phyloP scores from a whole-genome alignment of 1,140 invertebrate species.

The Bicyclus anynana region DNA sequence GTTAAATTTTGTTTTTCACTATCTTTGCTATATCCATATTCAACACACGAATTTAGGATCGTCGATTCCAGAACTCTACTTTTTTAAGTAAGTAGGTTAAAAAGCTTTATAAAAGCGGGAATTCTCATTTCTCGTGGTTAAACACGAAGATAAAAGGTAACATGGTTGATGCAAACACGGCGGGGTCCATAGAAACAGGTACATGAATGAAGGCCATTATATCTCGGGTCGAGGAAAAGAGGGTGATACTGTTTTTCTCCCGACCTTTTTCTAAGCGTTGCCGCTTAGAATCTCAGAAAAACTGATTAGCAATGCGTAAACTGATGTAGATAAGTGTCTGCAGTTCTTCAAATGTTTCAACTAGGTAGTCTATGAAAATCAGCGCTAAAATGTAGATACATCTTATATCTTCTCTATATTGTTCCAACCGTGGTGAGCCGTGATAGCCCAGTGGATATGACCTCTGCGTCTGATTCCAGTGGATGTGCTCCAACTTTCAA shows the following conservation, averaged over 20 bases:
- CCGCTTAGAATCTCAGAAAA: neutral
- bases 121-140: slow-evolving; percentile 14
- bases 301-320: neutral
- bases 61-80: no score
- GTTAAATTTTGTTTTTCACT: no score
- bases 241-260: slow-evolving; percentile 46
- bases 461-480: no score
- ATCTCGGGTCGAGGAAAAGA: slow-evolving; percentile 41
- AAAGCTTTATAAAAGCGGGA: neutral
- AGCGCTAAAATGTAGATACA: no score
- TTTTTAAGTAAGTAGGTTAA: neutral
- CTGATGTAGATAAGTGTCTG: neutral
- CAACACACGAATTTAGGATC: no score
- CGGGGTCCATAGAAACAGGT: slow-evolving; percentile 59
- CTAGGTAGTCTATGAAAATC: no score
- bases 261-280: slow-evolving; percentile 1
- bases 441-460: no score
- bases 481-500: no score
- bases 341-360: neutral
- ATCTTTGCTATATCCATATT: no score
- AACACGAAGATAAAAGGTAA: slow-evolving; percentile 36
- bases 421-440: no score
- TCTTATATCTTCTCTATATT: no score
- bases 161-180: slow-evolving; percentile 39
- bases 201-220: slow-evolving; percentile 35